A percentile compares a stretch with the other conserved stretches of the same genome.
phyloP scores from a whole-genome alignment of 2,113 vertebrate genomes.

The Strix uralensis region DNA sequence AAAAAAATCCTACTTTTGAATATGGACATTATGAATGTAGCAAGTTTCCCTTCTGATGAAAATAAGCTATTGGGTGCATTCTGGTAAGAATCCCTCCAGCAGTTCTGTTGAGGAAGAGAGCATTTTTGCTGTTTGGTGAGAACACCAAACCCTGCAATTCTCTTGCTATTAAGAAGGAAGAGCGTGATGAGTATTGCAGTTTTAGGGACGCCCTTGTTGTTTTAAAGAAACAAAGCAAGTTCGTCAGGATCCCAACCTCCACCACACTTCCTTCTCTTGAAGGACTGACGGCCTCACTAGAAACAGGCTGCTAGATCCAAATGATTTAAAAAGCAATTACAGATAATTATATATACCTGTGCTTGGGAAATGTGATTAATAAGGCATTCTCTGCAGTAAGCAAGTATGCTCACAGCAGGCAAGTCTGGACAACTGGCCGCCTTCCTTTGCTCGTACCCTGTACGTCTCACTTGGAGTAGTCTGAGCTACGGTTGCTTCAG shows the following conservation, averaged over 20 bases:
- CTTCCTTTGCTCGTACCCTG: background rate
- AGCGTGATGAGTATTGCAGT: rapidly evolving
- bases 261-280: background rate
- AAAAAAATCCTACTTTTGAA: background rate
- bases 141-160: background rate
- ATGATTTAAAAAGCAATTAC: background rate
- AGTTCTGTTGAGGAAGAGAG: background rate
- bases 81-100: background rate
- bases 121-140: background rate
- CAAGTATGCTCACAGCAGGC: background rate
- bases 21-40: rapidly evolving
- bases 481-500: background rate
- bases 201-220: background rate
- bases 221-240: background rate
- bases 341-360: background rate
- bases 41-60: background rate
- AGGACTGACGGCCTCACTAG: background rate
- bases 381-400: background rate
- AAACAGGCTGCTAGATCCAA: background rate
- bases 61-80: background rate
- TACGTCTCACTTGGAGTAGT: background rate
- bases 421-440: background rate
- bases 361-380: background rate
- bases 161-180: background rate
- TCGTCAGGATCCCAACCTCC: background rate